A percentile compares a stretch with the other conserved stretches of the same genome.
Evolutionary conservation across 2,113 vertebrate genomes (phyloP).

Genomic region (Marcusenius ussheri): DNA sequence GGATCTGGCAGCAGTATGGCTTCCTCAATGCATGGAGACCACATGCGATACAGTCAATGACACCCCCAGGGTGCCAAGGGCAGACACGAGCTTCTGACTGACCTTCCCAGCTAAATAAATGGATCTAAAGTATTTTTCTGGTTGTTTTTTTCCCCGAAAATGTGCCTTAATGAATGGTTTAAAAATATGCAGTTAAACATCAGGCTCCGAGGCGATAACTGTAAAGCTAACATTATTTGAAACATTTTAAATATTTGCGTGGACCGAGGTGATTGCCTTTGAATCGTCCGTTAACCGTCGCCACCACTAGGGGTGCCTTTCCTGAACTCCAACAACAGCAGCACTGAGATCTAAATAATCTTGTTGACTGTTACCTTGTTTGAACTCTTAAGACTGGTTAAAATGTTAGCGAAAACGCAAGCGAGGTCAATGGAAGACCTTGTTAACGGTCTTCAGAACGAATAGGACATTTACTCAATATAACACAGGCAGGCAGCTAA

Average conservation of each 20-base stretch:
- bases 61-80: background rate
- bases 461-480: background rate
- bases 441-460: background rate
- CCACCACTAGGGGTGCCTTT: background rate
- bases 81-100: background rate
- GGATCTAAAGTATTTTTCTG: background rate
- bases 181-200: background rate
- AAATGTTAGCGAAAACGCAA: background rate
- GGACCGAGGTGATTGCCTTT: background rate
- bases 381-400: conserved; percentile 6
- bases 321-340: background rate
- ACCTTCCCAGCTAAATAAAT: background rate
- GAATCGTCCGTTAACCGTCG: background rate
- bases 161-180: background rate
- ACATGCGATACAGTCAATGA: background rate
- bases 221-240: conserved; percentile 12
- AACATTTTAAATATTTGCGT: conserved; percentile 1
- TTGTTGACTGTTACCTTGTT: conserved; percentile 6
- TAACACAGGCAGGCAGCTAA: background rate
- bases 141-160: background rate
- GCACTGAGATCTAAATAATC: conserved; percentile 11
- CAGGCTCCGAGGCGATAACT: background rate
- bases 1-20: background rate
- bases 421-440: background rate
- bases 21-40: background rate